Base-by-base conservation (phyloP, 2,888 invertebrate genomes). In the Aplocera efformata region DNA sequence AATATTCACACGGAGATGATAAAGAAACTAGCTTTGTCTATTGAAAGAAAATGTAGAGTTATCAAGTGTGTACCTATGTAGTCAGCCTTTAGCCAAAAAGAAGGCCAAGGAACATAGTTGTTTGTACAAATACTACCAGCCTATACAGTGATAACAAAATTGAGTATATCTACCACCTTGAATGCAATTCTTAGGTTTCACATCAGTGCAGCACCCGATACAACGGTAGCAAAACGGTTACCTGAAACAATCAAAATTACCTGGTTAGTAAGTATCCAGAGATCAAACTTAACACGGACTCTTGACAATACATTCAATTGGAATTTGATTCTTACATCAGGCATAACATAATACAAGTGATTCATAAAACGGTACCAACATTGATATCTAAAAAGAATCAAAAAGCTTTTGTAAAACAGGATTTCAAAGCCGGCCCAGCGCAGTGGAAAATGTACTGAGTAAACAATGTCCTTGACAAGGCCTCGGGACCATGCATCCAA, bases 401-500 rank as follows among this genome's bases (percentile, higher is more conserved):
- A 32, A 36, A 42, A 33, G 8, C 22, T 33, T 27, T 9, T 8
- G 20, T 20, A 6, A 7, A 35, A 44, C 29, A 37, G 36, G 31
- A 39, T 39, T 27, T 38, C 20, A 7, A 29, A 28, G 13, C 24
- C 11, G 35, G 31, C 28, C 27, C 27, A 21, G 25, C 29, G 41
- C 24, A 7, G 27, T 26, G 35, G 39, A n/a, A 30, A 30, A 39
- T 24, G 38, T 32, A 24, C 37, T 42, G 27, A 29, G 39, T 43
- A 26, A 48, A 33, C 47, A 42, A 54, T 65, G 71, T 66, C 71
- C 71, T 70, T 68, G 67, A 51, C 61, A 63, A 71, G 63, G 62
- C 56, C 45, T 53, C 72, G 72, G 72, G 79, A 77, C 72, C 60
- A 54, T 53, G 54, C 53, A 56, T 58, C 42, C 72, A 76, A 76